Evolutionary conservation across 1,140 invertebrate species (phyloP), one percentile per base, ranked within the genome.

Genomic region (Lordiphosa stackelbergi): DNA sequence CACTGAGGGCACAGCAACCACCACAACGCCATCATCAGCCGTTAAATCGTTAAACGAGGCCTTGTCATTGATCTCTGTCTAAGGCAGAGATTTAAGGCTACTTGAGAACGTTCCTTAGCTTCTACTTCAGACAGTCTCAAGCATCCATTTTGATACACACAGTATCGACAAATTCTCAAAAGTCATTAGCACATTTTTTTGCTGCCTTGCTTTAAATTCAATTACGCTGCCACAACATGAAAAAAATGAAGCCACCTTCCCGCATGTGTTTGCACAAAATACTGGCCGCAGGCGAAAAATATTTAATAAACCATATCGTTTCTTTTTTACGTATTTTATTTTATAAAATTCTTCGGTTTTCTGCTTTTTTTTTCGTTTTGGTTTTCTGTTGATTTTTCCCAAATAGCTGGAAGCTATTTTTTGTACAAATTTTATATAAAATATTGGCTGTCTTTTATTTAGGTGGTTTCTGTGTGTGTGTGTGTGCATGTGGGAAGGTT

Each of bases 251-350:
- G 34, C 24, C 34, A 48, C 46, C 12, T 24, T 11, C 41, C 38
- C 22, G 11, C 41, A 68, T 62, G 68, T 72, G 72, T 53, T 71
- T 62, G 61, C 54, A 62, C 28, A 54, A 36, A 55, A 66, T 41
- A 46, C 40, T 46, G 16, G 71, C 72, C 61, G 12, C 37, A 54
- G 71, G 72, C 66, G 60, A 12, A n/a, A 74, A 74, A 74, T 74
- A 74, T 74, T 74, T 74, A 74, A 74, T 74, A 74, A 74, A 74
- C 71, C 71, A 74, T 74, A 74, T 69, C 65, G 60, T 52, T 65
- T 66, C 43, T 69, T 60, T 73, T 40, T 56, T 57, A 37, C 49
- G 11, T 41, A 52, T 66, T 65, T 55, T 69, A 68, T 68, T 63
- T 53, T 56, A 57, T 68, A 45, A 69, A 66, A 60, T 66, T 61